Evolutionary conservation across 2,888 invertebrate genomes (phyloP).

Genomic region (Xestoiulus laeticollis): DNA sequence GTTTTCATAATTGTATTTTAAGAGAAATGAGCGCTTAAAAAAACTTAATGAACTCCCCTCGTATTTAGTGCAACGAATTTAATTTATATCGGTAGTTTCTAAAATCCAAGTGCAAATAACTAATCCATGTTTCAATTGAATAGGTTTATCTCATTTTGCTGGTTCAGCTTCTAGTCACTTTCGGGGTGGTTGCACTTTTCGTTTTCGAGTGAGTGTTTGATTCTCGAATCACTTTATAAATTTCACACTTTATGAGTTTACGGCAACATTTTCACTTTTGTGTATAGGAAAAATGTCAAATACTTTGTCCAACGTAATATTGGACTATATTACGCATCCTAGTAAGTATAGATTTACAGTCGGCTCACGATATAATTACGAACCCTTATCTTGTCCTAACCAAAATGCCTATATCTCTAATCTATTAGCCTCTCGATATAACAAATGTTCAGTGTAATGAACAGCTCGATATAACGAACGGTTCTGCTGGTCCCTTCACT

Average conservation of each 20-base stretch:
- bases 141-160: slow-evolving; percentile 54
- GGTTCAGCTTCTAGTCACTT: slow-evolving; percentile 51
- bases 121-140: not conserved
- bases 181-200: slow-evolving; percentile 51
- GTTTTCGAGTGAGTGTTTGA: slow-evolving; percentile 52
- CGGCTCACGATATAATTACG: no score
- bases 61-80: no score
- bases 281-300: slow-evolving; percentile 53
- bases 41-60: no score
- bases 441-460: no score
- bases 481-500: no score
- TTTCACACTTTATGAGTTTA: not conserved
- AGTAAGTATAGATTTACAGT: slow-evolving; percentile 56
- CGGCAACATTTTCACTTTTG: slow-evolving; percentile 40
- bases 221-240: not conserved
- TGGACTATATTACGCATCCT: slow-evolving; percentile 55
- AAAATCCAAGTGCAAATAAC: no score
- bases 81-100: no score
- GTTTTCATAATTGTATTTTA: not conserved
- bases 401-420: no score
- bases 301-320: slow-evolving; percentile 54
- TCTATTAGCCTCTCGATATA: no score
- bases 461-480: no score
- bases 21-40: no score
- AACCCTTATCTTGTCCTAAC: no score